Conservation (phyloP, 2,113 vertebrate species). For the Gorsachius goisagi region DNA sequence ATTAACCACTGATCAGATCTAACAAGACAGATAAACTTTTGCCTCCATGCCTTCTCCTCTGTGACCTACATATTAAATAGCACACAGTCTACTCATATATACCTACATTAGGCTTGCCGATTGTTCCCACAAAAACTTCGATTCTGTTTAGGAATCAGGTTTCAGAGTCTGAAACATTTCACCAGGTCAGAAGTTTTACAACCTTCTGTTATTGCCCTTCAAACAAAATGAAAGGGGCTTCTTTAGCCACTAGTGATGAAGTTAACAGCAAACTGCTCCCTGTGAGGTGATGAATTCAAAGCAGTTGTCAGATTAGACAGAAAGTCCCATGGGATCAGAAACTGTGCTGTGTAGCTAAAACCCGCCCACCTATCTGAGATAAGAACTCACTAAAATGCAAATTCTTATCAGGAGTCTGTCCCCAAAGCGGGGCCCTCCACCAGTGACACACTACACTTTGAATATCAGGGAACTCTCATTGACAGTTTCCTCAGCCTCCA, state of each 20-base stretch:
- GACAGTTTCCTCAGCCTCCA: neutral
- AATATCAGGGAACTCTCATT: neutral
- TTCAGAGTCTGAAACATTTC: neutral
- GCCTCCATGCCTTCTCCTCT: neutral
- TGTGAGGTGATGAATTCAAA: conserved; percentile 19
- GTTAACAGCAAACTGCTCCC: conserved; percentile 7
- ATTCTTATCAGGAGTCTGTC: conserved; percentile 22
- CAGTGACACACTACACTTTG: neutral
- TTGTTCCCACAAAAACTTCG: neutral
- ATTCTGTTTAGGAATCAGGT: neutral
- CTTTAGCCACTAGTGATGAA: neutral
- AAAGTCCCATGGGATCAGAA: neutral
- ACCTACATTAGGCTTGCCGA: neutral
- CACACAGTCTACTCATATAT: neutral
- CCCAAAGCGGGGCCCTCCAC: neutral
- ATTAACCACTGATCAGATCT: neutral
- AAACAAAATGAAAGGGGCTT: neutral
- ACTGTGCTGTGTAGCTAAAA: neutral
- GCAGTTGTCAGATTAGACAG: conserved; percentile 9
- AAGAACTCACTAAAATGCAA: conserved; percentile 23
- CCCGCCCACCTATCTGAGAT: neutral
- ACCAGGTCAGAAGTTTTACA: neutral
- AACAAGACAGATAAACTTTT: neutral
- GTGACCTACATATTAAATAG: neutral
- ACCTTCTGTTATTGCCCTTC: neutral